phyloP scores from a whole-genome alignment of 2,797 vertebrate genomes.

The Thalassophryne amazonica region DNA sequence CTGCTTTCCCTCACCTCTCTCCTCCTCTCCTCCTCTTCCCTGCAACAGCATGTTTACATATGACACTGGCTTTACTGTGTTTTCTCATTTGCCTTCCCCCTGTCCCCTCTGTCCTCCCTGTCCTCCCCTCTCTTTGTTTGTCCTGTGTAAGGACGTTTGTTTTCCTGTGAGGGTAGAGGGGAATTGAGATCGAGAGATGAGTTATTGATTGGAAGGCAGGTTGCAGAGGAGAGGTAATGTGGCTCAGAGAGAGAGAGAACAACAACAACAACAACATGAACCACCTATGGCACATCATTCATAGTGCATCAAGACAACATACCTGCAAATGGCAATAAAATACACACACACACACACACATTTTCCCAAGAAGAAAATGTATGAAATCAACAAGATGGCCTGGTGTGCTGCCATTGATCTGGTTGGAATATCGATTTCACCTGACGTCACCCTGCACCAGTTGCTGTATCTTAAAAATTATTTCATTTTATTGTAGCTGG shows the following conservation, averaged over 20 bases:
- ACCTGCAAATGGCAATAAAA: background rate
- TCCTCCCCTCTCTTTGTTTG: constrained; percentile 60
- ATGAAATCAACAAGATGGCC: too few relatives aligned
- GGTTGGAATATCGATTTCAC: too few relatives aligned
- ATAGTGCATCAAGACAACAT: constrained; percentile 24
- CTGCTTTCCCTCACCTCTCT: constrained; percentile 8
- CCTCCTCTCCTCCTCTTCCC: constrained; percentile 6
- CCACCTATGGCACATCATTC: constrained; percentile 48
- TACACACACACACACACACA: constrained; percentile 29
- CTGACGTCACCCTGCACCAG: too few relatives aligned
- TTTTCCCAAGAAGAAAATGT: too few relatives aligned
- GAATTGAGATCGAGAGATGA: constrained; percentile 76
- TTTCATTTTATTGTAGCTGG: too few relatives aligned
- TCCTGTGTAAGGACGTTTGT: constrained; percentile 79
- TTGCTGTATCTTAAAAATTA: too few relatives aligned
- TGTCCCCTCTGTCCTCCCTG: background rate
- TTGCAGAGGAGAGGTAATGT: constrained; percentile 49
- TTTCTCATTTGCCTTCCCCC: constrained; percentile 41
- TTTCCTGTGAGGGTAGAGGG: constrained; percentile 71
- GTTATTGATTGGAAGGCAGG: constrained; percentile 78
- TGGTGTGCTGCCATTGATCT: too few relatives aligned
- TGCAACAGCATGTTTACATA: constrained; percentile 35
- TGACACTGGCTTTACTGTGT: constrained; percentile 54
- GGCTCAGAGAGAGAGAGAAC: constrained; percentile 23
- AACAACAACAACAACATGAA: constrained; percentile 37